These are phyloP conservation scores for Drosophila mauritiana DNA, from an alignment of 1,140 invertebrate species.

Conservation along the genomic window DNA sequence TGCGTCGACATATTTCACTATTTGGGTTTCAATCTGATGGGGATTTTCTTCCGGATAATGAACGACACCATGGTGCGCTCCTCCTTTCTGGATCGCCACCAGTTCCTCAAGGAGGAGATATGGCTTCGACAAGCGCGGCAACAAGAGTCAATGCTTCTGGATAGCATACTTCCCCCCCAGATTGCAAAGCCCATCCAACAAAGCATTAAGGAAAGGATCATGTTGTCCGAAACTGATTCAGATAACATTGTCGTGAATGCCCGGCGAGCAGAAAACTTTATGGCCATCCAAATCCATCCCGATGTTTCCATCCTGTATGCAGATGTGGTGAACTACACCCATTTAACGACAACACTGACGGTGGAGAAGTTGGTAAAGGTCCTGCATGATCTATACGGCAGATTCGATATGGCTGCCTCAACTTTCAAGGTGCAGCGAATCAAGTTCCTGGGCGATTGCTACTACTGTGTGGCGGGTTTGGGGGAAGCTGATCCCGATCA, in stretches of 20 bases:
- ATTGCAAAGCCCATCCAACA: constrained; percentile 91
- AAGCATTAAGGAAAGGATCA: constrained; percentile 89
- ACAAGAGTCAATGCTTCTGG: constrained; percentile 93
- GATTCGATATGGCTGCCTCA: constrained; percentile 95
- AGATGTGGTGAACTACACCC: constrained; percentile 98
- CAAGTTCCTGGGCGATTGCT: constrained; percentile 96
- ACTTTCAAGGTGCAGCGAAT: constrained; percentile 91
- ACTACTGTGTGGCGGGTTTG: constrained; percentile 95
- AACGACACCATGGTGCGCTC: constrained; percentile 93
- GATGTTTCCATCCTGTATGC: constrained; percentile 97
- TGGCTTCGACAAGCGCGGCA: constrained; percentile 92
- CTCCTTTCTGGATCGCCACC: constrained; percentile 93
- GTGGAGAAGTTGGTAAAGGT: constrained; percentile 94
- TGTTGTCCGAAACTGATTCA: constrained; percentile 59
- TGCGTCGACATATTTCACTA: constrained; percentile 90
- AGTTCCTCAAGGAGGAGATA: constrained; percentile 93
- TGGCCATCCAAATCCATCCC: constrained; percentile 93
- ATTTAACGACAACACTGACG: constrained; percentile 92
- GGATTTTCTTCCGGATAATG: constrained; percentile 93
- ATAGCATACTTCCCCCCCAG: constrained; percentile 94
- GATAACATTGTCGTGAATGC: too few relatives aligned
- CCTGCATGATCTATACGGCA: constrained; percentile 96
- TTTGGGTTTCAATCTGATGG: constrained; percentile 91
- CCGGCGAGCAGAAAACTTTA: constrained; percentile 86
- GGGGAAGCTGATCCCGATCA: constrained; percentile 90